Base-by-base conservation (phyloP, 2,888 invertebrate species). In the Heteropelma amictum region DNA sequence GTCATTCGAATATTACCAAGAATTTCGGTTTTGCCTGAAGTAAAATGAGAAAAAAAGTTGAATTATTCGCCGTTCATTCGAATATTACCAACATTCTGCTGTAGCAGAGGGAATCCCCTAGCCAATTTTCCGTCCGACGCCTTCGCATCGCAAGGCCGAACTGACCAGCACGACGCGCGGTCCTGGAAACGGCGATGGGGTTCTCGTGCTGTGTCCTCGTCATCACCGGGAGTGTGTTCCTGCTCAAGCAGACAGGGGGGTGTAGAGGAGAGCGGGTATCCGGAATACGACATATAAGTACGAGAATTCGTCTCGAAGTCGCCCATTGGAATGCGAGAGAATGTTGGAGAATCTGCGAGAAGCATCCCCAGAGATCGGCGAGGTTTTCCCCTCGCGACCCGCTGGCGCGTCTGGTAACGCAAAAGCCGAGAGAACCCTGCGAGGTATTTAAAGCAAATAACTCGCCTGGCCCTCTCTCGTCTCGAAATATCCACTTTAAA, bases 381-480 rank as follows among this genome's bases (percentile, higher is more conserved):
- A n/a, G 56, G 33, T 56, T 67, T 56, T 49, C 45, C 47, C 67
- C 64, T 47, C 40, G 61, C 69, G n/a, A n/a, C 56, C 61, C 69
- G 58, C 69, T 67, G 26, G 70, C 58, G 51, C 71, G 77, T 77
- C 77, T 73, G 72, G 65, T n/a, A n/a, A n/a, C n/a, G n/a, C 8
- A 53, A 19, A 10, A 30, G 40, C 67, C 63, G 54, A 67, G 71
- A 67, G 69, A 74, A 35, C 47, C 56, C 61, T 49, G 47, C 67
- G 54, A 65, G 73, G 70, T 81, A 82, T 82, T 82, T 81, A 79
- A 81, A 81, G 81, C 80, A 67, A 80, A 78, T 81, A 78, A 78
- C 77, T 71, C 77, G 65, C 35, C 51, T 38, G 30, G 61, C 35
- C 42, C 21, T 70, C 54, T 21, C 68, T 65, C 64, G 61, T 73